Base-by-base conservation (phyloP, 2,113 vertebrate genomes). In the Syrrhaptes paradoxus region DNA sequence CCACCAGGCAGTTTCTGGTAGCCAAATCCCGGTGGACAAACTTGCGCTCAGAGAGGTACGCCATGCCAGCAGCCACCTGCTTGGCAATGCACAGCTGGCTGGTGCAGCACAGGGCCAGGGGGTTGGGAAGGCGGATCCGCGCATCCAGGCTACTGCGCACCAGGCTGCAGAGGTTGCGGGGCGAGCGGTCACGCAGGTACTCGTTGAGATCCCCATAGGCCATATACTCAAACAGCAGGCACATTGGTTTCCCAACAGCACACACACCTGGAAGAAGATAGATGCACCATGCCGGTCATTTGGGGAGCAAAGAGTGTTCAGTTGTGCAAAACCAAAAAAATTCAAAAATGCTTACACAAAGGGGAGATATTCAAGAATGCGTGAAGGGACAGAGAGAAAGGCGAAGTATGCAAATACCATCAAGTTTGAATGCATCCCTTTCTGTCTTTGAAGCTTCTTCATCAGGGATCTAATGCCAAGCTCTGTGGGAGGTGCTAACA, bases 191-290 rank as follows among this genome's bases (percentile, higher is more conserved):
- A 3, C 99, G 99, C 85, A 99, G 97, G 95, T 98, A 99, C 94
- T 99, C 99, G 0, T 99, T 99, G 81, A 99, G 98, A 95, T 99
- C 99, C 0, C 99, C 99, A 0, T 99, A 98, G 75, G 99, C 99
- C 99, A 99, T 99, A 97, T 99, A 99, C 96, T 99, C 99, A 1
- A 99, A 99, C 90, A 99, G 98, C 81, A 99, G 98, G 81, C 99
- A 99, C 99, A 99, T 99, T 0, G 99, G 99, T 91, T 99, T 99
- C 46, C 99, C 99, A 13, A 99, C 98, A 1, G 99, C 99, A 41
- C 99, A 99, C 67, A 99, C 99, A 2, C 99, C 99, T 99, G 96
- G 5, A 94, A 91, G 17, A 49, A 67, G 77, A 72, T 45, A 55
- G 46, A 49, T 12, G 17, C 41, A 67, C 34, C 38, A 6, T 6